Conservation (phyloP, 1,140 invertebrate species). For the Drosophila sp. region DNA sequence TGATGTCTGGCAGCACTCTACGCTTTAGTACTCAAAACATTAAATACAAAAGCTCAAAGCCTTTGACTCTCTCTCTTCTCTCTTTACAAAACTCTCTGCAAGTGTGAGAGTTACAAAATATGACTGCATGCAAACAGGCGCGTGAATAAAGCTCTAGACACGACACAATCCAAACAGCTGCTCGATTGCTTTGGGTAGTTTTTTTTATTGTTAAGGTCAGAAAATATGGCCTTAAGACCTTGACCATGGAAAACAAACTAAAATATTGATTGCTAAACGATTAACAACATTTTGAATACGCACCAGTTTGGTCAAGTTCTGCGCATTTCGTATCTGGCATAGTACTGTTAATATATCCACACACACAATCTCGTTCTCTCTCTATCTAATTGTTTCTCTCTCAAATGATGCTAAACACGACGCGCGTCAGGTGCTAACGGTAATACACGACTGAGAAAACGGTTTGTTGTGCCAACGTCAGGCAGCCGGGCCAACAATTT, state of each 20-base stretch:
- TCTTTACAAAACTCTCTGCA: not conserved
- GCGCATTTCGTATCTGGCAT: slow-evolving; percentile 75
- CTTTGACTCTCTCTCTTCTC: slow-evolving; percentile 14
- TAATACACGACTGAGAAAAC: slow-evolving; percentile 57
- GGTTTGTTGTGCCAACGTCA: slow-evolving; percentile 36
- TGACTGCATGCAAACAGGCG: slow-evolving; percentile 68
- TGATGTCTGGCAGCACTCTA: slow-evolving; percentile 32
- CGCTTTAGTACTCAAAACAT: not conserved
- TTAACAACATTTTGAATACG: slow-evolving; percentile 40
- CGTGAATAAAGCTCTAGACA: slow-evolving; percentile 55
- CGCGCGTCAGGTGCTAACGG: slow-evolving; percentile 58
- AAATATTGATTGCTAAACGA: not conserved
- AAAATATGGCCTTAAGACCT: slow-evolving; percentile 44
- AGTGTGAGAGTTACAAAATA: slow-evolving; percentile 28
- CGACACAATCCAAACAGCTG: slow-evolving; percentile 60
- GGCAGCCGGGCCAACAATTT: slow-evolving; percentile 29
- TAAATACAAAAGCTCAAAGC: slow-evolving; percentile 30
- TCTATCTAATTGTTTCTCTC: too few relatives aligned
- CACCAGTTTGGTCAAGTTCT: slow-evolving; percentile 60
- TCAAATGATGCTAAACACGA: slow-evolving; percentile 15
- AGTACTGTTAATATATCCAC: slow-evolving; percentile 17
- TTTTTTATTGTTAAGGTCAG: slow-evolving; percentile 29
- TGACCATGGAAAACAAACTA: slow-evolving; percentile 32
- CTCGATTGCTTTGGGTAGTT: slow-evolving; percentile 31
- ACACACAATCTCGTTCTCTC: slow-evolving; percentile 9